Evolutionary conservation across 1,140 invertebrate genomes (phyloP), one percentile per base, ranked within the genome.

Genomic region (Hylyphantes graminicola): DNA sequence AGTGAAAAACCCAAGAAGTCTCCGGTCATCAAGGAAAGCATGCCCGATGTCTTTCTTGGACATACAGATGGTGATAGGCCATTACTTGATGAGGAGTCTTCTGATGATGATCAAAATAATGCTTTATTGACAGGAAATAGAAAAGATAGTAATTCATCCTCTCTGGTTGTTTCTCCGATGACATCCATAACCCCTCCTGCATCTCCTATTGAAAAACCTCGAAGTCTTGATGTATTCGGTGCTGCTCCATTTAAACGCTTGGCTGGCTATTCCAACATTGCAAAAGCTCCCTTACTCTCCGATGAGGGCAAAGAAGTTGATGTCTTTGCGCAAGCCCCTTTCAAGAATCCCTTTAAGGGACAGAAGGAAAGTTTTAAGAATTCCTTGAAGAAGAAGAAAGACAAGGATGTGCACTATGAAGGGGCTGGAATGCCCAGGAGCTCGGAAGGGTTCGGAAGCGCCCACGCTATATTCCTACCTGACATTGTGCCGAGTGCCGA

Each of bases 31-130:
- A 82, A 82, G 87, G 67, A 83, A 86, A 65, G 57, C 53, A 64
- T 70, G 73, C 67, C 70, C 76, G 91, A 91, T 86, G 87, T 90
- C 61, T 92, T 94, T 70, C 92, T 95, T 1, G 94, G 94, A 0
- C 94, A 96, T 89, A 93, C 94, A 79, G 95, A 95, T 87, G 94
- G 94, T 2, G 94, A 95, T 83, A 92, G 93, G 86, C 95, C 95
- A 2, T 88, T 96, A 11, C 88, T 96, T 1, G 90, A 96, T 86
- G 94, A 96, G 88, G 94, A 95, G 87, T 88, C 95, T n/a, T 86
- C 85, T 15, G 87, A 88, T 59, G 81, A 84, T 70, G 87, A 86
- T 80, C 68, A 86, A 53, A 76, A 80, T 67, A 72, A 83, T 65
- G 70, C 61, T 13, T 57, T 83, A 11, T 15, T 76, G 59, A 63